Percentiles rank a stretch among this genome's conserved stretches.
Conservation (phyloP, 2,113 vertebrate genomes). For the Rissa tridactyla region DNA sequence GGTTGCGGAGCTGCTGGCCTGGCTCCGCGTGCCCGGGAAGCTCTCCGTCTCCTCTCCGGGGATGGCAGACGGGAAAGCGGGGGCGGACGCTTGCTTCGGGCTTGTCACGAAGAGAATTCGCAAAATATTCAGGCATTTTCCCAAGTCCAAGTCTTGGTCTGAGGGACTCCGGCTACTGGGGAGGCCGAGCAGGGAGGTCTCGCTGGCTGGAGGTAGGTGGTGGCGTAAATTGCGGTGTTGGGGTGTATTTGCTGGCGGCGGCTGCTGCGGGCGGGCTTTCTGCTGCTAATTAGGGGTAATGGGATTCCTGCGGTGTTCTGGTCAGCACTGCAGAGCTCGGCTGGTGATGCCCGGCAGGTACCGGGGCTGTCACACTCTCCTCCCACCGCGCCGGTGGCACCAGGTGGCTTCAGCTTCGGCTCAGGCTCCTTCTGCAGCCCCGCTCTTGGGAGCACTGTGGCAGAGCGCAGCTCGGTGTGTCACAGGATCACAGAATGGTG, state of each 20-base stretch:
- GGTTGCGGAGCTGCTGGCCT: neutral
- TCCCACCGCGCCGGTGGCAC: neutral
- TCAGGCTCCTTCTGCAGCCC: neutral
- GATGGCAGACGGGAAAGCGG: conserved; percentile 63
- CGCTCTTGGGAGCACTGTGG: accelerated
- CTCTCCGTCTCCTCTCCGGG: neutral
- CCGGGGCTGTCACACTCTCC: neutral
- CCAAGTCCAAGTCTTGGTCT: conserved; percentile 79
- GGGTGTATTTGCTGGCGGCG: neutral
- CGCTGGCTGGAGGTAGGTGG: conserved; percentile 54
- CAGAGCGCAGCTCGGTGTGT: neutral
- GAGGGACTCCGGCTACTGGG: conserved; percentile 72
- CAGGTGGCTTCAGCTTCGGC: neutral
- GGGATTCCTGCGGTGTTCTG: neutral
- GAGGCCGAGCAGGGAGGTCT: conserved; percentile 74
- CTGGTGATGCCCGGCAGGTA: neutral
- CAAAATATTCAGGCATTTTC: conserved; percentile 84
- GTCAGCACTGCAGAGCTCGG: accelerated
- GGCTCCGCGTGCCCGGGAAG: neutral
- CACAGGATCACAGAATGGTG: too few species aligned
- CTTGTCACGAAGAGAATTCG: conserved; percentile 80
- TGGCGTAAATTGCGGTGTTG: accelerated
- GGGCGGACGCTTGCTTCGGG: conserved; percentile 81
- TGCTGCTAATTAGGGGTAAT: neutral
- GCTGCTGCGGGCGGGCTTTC: neutral